Conservation (phyloP, 2,797 vertebrate species). For the Macrochelys suwanniensis region DNA sequence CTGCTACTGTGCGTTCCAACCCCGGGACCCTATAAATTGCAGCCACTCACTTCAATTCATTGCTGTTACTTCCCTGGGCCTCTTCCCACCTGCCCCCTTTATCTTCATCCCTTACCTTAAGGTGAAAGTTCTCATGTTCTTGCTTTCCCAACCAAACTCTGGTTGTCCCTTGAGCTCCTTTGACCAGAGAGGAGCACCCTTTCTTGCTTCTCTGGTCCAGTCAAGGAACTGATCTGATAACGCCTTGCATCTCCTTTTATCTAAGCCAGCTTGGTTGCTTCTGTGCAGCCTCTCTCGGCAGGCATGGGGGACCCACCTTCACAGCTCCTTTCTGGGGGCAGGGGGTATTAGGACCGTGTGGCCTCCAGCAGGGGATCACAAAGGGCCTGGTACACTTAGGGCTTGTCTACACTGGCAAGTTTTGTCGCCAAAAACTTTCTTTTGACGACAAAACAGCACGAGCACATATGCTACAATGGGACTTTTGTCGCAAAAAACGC, state of each 20-base stretch:
- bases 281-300: background rate
- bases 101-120: background rate
- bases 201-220: background rate
- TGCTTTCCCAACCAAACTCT: background rate
- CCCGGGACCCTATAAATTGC: background rate
- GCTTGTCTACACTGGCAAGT: no score
- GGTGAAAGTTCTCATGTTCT: background rate
- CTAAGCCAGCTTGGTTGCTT: background rate
- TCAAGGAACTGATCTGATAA: background rate
- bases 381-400: background rate
- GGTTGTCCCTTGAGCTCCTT: background rate
- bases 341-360: background rate
- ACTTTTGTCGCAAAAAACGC: no score
- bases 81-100: background rate
- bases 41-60: background rate
- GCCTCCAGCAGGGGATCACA: background rate
- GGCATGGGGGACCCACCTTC: background rate
- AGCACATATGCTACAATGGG: no score
- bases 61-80: background rate
- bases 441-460: no score
- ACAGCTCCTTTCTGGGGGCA: background rate
- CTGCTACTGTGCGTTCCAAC: background rate
- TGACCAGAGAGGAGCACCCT: background rate
- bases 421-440: no score
- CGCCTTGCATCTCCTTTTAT: background rate